Evolutionary conservation across 2,888 invertebrate genomes (phyloP).

Genomic region (Eumacrocentrus americanus): DNA sequence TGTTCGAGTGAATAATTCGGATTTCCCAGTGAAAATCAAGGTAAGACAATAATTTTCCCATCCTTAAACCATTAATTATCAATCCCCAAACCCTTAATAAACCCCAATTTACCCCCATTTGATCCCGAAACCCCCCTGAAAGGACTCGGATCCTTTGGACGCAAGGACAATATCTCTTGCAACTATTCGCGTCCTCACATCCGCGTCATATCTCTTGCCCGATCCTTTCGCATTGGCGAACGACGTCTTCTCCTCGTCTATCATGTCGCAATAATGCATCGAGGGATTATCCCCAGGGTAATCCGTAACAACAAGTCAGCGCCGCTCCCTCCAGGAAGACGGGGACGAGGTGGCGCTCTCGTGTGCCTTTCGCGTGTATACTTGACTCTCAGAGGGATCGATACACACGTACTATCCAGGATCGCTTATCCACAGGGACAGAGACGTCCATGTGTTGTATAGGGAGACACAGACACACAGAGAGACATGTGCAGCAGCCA

Average conservation of each 20-base stretch:
- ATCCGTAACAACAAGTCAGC: conserved; percentile 38
- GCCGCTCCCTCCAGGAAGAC: conserved; percentile 38
- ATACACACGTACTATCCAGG: conserved; percentile 38
- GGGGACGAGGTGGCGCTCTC: conserved; percentile 49
- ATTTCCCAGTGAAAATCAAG: conserved; percentile 46
- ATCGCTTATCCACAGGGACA: conserved; percentile 25
- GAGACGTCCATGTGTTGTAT: conserved; percentile 22
- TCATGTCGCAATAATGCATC: conserved; percentile 5
- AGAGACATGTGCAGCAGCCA: not conserved
- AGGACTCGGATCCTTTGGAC: too few species aligned
- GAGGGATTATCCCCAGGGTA: conserved; percentile 30
- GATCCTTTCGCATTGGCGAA: too few species aligned
- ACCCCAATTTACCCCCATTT: too few species aligned
- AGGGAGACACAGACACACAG: not conserved
- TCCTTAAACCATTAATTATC: too few species aligned
- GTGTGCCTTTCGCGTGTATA: conserved; percentile 46
- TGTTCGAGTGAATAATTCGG: conserved; percentile 39
- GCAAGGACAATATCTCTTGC: too few species aligned
- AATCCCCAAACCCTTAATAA: too few species aligned
- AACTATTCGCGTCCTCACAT: too few species aligned
- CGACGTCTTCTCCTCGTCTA: not conserved
- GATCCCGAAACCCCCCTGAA: too few species aligned
- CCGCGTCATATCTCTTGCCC: too few species aligned
- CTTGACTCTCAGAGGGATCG: conserved; percentile 47
- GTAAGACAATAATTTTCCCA: conserved; percentile 45